phyloP scores from a whole-genome alignment of 2,888 invertebrate species.

The Azorinus chamasolen region DNA sequence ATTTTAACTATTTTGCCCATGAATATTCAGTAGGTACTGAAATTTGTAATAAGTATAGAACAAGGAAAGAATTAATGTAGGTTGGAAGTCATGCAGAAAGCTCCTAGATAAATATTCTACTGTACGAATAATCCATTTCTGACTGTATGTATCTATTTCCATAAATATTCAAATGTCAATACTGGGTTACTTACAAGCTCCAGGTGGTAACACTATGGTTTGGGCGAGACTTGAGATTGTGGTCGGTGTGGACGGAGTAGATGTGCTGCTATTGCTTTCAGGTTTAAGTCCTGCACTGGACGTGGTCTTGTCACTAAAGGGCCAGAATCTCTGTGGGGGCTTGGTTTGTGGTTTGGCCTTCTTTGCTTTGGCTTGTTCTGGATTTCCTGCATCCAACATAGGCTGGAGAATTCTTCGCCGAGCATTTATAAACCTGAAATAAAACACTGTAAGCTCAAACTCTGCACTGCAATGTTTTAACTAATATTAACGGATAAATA shows the following conservation, averaged over 20 bases:
- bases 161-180: too few species aligned
- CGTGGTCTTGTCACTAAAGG: conserved; percentile 88
- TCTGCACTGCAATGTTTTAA: not conserved
- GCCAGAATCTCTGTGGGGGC: conserved; percentile 91
- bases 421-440: conserved; percentile 92
- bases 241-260: conserved; percentile 21
- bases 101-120: too few species aligned
- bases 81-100: too few species aligned
- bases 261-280: not conserved
- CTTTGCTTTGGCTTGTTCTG: conserved; percentile 83
- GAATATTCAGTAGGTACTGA: too few species aligned
- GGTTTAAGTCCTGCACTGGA: conserved; percentile 40
- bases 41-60: too few species aligned
- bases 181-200: conserved; percentile 43
- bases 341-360: conserved; percentile 87
- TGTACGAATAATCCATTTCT: too few species aligned
- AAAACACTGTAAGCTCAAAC: not conserved
- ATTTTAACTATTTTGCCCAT: too few species aligned
- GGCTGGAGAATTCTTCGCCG: conserved; percentile 96
- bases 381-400: conserved; percentile 91
- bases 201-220: conserved; percentile 53
- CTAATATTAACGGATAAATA: not conserved
- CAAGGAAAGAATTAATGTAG: too few species aligned
- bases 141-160: too few species aligned
- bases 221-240: conserved; percentile 11